Evolutionary conservation across 2,888 invertebrate genomes (phyloP).

Genomic region (Limnephilus auricula): DNA sequence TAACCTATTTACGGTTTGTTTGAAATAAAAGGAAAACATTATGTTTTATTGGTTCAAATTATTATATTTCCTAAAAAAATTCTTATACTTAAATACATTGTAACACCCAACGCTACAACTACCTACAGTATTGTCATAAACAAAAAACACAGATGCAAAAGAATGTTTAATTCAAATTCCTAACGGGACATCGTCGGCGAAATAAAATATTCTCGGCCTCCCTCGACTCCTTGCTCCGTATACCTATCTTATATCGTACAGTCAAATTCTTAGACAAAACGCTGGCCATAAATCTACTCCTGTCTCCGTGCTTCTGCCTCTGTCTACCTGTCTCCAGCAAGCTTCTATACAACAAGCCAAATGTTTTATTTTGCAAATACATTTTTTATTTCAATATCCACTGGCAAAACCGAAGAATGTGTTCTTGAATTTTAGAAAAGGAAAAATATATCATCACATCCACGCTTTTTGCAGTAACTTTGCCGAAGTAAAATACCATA

Average conservation of each 20-base stretch:
- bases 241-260: constrained; percentile 44
- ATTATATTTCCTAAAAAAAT: too few relatives aligned
- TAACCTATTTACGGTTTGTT: too few relatives aligned
- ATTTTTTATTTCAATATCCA: constrained; percentile 50
- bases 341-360: constrained; percentile 44
- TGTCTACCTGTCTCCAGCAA: constrained; percentile 52
- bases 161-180: constrained; percentile 35
- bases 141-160: neutral
- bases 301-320: constrained; percentile 52
- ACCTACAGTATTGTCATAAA: neutral
- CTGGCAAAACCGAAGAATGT: constrained; percentile 41
- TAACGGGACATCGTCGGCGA: constrained; percentile 39
- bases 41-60: too few relatives aligned
- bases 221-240: neutral
- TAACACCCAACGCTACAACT: neutral
- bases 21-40: too few relatives aligned
- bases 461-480: neutral
- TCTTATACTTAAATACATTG: neutral
- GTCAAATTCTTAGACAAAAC: constrained; percentile 64
- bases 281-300: constrained; percentile 59
- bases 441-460: neutral
- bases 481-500: neutral
- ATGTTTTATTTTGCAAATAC: constrained; percentile 48
- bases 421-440: constrained; percentile 24
- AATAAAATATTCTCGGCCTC: constrained; percentile 41